These are phyloP conservation scores for Baccha elongata DNA, from an alignment of 2,888 invertebrate genomes.

Conservation along the genomic window DNA sequence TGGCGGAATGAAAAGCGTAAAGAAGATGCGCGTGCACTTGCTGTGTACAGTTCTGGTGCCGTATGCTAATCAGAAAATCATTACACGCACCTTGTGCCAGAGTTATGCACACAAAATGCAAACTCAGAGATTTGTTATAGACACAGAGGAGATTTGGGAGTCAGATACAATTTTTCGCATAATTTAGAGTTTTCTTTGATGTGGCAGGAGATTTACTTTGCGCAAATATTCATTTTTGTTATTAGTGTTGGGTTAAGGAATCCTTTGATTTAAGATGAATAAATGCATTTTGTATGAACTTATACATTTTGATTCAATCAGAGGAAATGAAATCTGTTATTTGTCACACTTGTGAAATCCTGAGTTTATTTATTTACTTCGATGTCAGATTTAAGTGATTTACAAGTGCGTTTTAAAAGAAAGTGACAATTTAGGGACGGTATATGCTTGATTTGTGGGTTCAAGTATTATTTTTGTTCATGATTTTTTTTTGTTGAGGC, in stretches of 20 bases:
- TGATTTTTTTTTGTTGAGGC: too few relatives aligned
- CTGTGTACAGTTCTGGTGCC: slow-evolving; percentile 9
- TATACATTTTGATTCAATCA: slow-evolving; percentile 42
- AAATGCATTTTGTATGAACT: slow-evolving; percentile 1
- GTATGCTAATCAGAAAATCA: slow-evolving; percentile 70
- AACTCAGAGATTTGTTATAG: neutral
- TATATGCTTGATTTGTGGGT: too few relatives aligned
- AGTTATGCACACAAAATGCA: neutral
- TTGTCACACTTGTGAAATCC: slow-evolving; percentile 27
- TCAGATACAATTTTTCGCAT: slow-evolving; percentile 71
- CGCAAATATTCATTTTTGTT: slow-evolving; percentile 12
- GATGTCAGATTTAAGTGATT: slow-evolving; percentile 43
- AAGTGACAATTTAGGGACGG: slow-evolving; percentile 1
- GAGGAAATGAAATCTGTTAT: slow-evolving; percentile 6
- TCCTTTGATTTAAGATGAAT: slow-evolving; percentile 36
- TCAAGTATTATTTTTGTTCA: too few relatives aligned
- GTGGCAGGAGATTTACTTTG: slow-evolving; percentile 20
- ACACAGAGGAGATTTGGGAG: slow-evolving; percentile 34
- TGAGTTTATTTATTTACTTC: slow-evolving; percentile 18
- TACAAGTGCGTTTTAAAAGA: slow-evolving; percentile 25
- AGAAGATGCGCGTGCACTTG: slow-evolving; percentile 47
- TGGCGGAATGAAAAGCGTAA: slow-evolving; percentile 9
- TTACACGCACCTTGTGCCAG: slow-evolving; percentile 66
- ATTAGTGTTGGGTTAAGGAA: neutral
- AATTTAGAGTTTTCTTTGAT: slow-evolving; percentile 70